Conservation (phyloP, 2,888 invertebrate species). For the Criorhina ranunculi region DNA sequence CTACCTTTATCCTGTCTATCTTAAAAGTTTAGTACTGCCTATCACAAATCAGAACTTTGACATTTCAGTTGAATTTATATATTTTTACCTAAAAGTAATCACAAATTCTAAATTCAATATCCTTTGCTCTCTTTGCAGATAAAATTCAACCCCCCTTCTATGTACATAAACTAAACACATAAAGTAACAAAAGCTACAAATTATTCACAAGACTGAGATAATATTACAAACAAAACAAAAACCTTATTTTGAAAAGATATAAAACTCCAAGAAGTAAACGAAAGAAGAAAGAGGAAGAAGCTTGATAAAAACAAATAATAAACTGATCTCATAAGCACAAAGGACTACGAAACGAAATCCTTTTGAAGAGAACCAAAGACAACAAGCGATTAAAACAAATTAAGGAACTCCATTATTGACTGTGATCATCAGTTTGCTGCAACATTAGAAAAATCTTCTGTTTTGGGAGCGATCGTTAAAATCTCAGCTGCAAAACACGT, state of each 20-base stretch:
- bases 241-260: constrained; percentile 62
- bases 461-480: constrained; percentile 48
- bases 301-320: constrained; percentile 36
- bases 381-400: constrained; percentile 40
- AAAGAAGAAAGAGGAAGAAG: constrained; percentile 57
- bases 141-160: constrained; percentile 63
- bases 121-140: constrained; percentile 41
- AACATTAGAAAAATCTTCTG: constrained; percentile 18
- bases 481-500: constrained; percentile 62
- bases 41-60: too few relatives aligned
- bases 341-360: constrained; percentile 41
- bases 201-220: constrained; percentile 76
- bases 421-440: constrained; percentile 67
- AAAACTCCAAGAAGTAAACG: constrained; percentile 29
- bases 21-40: too few relatives aligned
- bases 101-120: neutral
- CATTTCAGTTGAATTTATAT: neutral
- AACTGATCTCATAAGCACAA: constrained; percentile 69
- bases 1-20: too few relatives aligned
- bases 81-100: neutral
- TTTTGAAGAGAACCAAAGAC: constrained; percentile 71
- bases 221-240: constrained; percentile 51
- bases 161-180: constrained; percentile 72
- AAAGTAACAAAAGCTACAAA: constrained; percentile 75
- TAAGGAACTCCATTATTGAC: constrained; percentile 67